Base-by-base conservation (phyloP, 2,113 vertebrate species). In the Crotophaga sulcirostris region DNA sequence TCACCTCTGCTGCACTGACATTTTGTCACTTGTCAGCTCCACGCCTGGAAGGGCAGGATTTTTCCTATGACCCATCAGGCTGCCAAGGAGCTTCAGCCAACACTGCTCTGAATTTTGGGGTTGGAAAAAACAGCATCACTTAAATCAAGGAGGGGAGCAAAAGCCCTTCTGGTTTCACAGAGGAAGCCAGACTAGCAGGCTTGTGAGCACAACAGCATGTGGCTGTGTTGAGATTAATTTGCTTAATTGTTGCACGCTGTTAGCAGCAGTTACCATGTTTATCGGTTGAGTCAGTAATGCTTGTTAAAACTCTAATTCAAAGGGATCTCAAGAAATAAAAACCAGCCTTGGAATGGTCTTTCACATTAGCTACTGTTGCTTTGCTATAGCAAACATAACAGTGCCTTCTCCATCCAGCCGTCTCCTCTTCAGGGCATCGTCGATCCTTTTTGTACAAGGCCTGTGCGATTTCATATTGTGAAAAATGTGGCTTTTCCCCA, bases 231-330 rank as follows among this genome's bases (percentile, higher is more conserved):
- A 49, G 90, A 90, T 94, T 96, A 94, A 96, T 96, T 96, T 87
- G 90, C 82, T 89, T 96, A 97, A 97, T 97, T 96, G 89, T 14
- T 93, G 80, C 90, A 78, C 31, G 29, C 95, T 94, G 95, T 87
- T 97, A 96, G 96, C 95, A 96, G 96, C 96, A 90, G 96, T 97
- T 94, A 72, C 96, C 84, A 66, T 95, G 96, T 94, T 95, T 93
- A 82, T 88, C 11, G 26, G 69, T 24, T 92, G 93, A 97, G 91
- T 94, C 96, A 96, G 79, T 72, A 86, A 64, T 20, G 91, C 91
- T 90, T 68, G 80, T 92, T 59, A 87, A 92, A 96, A 63, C 42
- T 28, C 67, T 58, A 20, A 88, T 94, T 96, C 72, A 91, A 83
- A 95, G 56, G 84, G 85, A 92, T 56, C 66, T 93, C 82, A 18